Evolutionary conservation across 2,797 vertebrate genomes (phyloP).

Genomic region (Sarcophilus harrisii): DNA sequence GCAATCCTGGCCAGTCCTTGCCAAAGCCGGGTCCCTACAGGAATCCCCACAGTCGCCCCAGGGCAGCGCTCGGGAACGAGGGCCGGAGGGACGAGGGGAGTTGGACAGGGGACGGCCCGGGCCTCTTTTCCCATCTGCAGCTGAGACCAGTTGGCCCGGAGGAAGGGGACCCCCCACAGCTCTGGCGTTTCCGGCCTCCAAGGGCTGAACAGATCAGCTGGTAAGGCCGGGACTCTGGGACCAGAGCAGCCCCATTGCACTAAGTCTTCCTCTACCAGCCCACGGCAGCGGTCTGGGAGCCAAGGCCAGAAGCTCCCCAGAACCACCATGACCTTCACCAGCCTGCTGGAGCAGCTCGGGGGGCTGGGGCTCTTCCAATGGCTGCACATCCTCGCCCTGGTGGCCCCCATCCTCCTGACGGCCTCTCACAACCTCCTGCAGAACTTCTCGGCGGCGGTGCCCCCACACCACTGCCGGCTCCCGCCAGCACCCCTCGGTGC

Average conservation of each 20-base stretch:
- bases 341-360: slow-evolving; percentile 88
- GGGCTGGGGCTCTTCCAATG: slow-evolving; percentile 88
- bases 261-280: neutral
- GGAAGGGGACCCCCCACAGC: neutral
- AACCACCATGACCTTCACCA: slow-evolving; percentile 85
- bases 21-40: neutral
- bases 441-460: slow-evolving; percentile 75
- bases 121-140: neutral
- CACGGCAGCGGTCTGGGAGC: neutral
- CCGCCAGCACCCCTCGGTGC: neutral
- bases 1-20: neutral
- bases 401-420: slow-evolving; percentile 54
- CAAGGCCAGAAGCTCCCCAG: neutral
- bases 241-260: neutral
- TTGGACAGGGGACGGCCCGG: neutral
- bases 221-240: neutral
- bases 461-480: slow-evolving; percentile 68
- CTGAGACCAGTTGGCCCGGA: neutral
- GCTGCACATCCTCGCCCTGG: slow-evolving; percentile 84
- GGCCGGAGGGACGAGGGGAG: neutral
- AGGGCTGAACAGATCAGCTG: neutral
- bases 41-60: neutral
- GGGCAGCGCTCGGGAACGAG: neutral
- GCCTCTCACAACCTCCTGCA: slow-evolving; percentile 76
- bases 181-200: slow-evolving; percentile 10